Evolutionary conservation across 2,797 vertebrate species (phyloP).

Genomic region (Manis pentadactyla): DNA sequence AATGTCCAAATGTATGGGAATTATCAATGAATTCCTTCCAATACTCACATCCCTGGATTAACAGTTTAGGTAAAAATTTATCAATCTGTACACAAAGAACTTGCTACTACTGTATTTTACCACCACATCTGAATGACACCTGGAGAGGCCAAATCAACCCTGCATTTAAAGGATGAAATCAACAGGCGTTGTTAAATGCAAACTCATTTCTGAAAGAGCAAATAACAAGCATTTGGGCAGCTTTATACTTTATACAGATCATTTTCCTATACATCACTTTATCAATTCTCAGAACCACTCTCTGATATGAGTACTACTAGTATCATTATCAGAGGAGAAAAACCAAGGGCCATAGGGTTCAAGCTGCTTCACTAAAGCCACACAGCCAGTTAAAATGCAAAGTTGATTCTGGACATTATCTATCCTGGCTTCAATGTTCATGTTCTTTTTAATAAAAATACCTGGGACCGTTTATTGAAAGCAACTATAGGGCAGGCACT

Average conservation of each 20-base stretch:
- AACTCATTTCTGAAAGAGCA: background rate
- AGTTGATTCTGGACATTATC: background rate
- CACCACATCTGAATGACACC: background rate
- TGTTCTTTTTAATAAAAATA: background rate
- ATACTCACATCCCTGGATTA: background rate
- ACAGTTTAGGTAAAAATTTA: background rate
- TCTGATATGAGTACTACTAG: background rate
- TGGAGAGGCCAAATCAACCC: background rate
- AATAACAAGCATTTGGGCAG: background rate
- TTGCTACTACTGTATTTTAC: background rate
- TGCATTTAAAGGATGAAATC: background rate
- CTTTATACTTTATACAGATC: background rate
- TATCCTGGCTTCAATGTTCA: background rate
- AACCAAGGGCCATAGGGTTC: background rate
- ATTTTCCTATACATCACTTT: background rate
- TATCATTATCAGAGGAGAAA: background rate
- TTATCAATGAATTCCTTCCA: background rate
- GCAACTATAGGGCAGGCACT: background rate
- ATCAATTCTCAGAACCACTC: background rate
- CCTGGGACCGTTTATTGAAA: background rate
- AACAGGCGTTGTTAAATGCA: background rate
- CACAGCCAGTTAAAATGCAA: background rate
- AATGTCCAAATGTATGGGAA: background rate
- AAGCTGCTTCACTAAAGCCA: background rate
- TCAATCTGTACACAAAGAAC: background rate